Base-by-base conservation (phyloP, 2,888 invertebrate species). In the Bhutanitis thaidina region DNA sequence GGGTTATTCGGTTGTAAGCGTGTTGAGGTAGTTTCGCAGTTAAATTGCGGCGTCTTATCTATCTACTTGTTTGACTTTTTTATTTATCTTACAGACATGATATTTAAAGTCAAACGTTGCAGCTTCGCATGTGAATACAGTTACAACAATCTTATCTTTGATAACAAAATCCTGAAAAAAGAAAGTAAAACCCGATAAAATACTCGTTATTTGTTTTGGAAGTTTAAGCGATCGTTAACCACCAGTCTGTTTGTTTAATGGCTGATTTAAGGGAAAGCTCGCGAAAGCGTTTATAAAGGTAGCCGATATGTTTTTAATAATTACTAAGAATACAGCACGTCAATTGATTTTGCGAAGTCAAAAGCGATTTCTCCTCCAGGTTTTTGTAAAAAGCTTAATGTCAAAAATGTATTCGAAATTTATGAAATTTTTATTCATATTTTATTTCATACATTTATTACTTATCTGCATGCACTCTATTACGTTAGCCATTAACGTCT, bases 241-340 rank as follows among this genome's bases (percentile, higher is more conserved):
- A 25, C 25, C 32, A 27, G 32, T 49, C 34, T 38, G 14, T 37
- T 43, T 48, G 25, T 48, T 44, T 38, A 43, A 43, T 49, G 14
- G 32, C 38, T 15, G 38, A 39, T 27, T 50, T 29, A 38, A 43
- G 27, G 34, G 43, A 50, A 50, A 50, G 44, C 34, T 39, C 16
- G 13, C 43, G 16, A 4, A 16, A 2, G 7, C 7, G 29, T 38
- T 27, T 41, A 34, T 20, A 9, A 8, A 8, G 27, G 27, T 27
- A 27, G 27, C 7, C 27, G 27, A 7, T 7, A 1, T 27, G 7
- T 27, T 20, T 20, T 20, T 20, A 20, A 20, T 20, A 3, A 20
- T 20, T 20, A 20, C 20, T 20, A 3, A 20, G 5, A 20, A 20
- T 20, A 20, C 20, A 2, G 20, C 20, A 20, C 20, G 20, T 2